Evolutionary conservation across 2,797 vertebrate genomes (phyloP).

Genomic region (Dryobates pubescens): DNA sequence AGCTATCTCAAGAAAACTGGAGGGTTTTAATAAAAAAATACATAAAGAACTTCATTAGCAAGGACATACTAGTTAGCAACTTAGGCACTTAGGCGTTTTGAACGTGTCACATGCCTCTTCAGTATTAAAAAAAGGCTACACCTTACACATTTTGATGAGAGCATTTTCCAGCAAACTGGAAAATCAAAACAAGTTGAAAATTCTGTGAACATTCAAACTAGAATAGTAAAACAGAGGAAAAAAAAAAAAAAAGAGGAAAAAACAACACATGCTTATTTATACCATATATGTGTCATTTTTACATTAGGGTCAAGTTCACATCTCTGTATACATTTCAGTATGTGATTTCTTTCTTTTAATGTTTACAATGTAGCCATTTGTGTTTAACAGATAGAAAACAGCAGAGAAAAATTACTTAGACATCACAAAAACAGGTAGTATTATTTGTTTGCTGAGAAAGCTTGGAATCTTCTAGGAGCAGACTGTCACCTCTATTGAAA

Average conservation of each 20-base stretch:
- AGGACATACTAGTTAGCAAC: not conserved
- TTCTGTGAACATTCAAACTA: not conserved
- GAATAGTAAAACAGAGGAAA: not conserved
- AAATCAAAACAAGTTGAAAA: not conserved
- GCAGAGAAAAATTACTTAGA: not conserved
- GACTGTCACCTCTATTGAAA: fast-evolving
- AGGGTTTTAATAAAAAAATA: not conserved
- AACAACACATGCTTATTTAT: not conserved
- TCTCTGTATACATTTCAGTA: not conserved
- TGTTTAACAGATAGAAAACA: fast-evolving
- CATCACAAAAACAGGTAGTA: not conserved
- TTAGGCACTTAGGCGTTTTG: not conserved
- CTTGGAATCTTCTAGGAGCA: not conserved
- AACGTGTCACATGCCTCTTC: not conserved
- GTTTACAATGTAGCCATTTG: not conserved
- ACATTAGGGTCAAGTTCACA: fast-evolving
- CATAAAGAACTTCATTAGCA: not conserved
- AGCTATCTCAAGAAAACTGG: fast-evolving
- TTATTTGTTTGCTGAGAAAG: not conserved
- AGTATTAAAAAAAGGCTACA: not conserved
- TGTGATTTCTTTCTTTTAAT: fast-evolving
- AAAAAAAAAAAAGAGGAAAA: not conserved
- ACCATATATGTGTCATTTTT: not conserved
- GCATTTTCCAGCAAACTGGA: not conserved
- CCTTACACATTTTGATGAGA: not conserved